Evolutionary conservation across 2,888 invertebrate genomes (phyloP).

Genomic region (Campoplex nolae): DNA sequence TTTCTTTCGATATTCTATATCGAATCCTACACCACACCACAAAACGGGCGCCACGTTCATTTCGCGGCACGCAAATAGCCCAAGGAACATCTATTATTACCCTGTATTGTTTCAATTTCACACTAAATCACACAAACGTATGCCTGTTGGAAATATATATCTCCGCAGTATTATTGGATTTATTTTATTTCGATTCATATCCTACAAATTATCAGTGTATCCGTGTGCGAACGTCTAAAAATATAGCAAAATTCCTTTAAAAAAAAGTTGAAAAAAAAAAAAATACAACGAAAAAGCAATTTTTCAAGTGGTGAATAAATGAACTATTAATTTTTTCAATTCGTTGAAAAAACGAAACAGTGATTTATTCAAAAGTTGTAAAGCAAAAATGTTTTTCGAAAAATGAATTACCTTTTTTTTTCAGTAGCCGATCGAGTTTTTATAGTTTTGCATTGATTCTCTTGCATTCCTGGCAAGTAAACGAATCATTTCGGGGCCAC

Average conservation of each 20-base stretch:
- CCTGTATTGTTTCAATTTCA: constrained; percentile 62
- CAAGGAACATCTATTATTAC: constrained; percentile 68
- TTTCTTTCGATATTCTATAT: neutral
- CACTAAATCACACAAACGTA: constrained; percentile 58
- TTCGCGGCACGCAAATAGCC: constrained; percentile 41
- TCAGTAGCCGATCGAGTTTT: too few species aligned
- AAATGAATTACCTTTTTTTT: neutral
- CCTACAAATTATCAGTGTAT: neutral
- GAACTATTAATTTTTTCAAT: too few species aligned
- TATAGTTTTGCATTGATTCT: neutral
- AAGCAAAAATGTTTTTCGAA: neutral
- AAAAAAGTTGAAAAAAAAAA: neutral
- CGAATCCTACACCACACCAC: neutral
- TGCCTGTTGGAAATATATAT: constrained; percentile 6
- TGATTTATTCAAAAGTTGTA: too few species aligned
- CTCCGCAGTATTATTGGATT: neutral
- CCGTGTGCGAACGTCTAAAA: neutral
- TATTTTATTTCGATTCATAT: neutral
- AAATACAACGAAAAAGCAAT: too few species aligned
- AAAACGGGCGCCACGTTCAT: constrained; percentile 15
- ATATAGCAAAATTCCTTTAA: neutral
- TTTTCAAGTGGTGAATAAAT: too few species aligned
- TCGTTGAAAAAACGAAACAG: too few species aligned
- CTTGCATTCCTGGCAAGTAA: neutral
- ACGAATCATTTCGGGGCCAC: neutral